Evolutionary conservation across 2,797 vertebrate species (phyloP), one percentile per base, ranked within the genome.

Genomic region (Morelia viridis): DNA sequence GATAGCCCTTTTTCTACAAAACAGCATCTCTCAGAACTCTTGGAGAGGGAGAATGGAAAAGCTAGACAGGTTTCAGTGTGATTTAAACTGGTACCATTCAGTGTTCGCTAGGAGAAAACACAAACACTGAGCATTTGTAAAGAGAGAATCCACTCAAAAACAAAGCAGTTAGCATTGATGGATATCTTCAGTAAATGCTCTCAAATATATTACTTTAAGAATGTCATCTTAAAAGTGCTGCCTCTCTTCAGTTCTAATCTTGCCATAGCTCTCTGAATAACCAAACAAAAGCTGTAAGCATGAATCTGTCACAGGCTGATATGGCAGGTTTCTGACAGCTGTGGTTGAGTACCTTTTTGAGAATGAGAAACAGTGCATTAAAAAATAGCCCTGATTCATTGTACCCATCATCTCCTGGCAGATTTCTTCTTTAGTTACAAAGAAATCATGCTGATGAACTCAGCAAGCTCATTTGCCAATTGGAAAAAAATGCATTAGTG

Each of bases 241-340:
- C 3, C 68, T 92, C 80, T 56, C 13, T 94, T 50, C 0, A 0
- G 13, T 84, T 76, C 64, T 56, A n/a, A 26, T 9, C 56, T 41
- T 92, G 71, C 83, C 93, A 76, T 31, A 89, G 71, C 53, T 41
- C 1, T 71, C 85, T 84, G 1, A 0, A 31, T 91, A 83, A 83
- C n/a, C 85, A 91, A 94, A 91, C 62, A 93, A 88, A 94, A 89
- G 0, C 0, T 64, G 68, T 58, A 88, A 92, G 86, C 89, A 68
- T 28, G 57, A 58, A 53, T 84, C 60, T 95, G 76, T 89, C 83
- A 71, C 31, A 46, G 64, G 0, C 0, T 93, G 90, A 61, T 17
- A 0, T 57, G 85, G 68, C 56, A 94, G 90, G 62, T 68, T 90
- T 5, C 0, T 92, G 93, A 64, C 68, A 93, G 76, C 41, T 80